These are phyloP conservation scores for Paedocypris micromegethes DNA, from an alignment of 2,797 vertebrate genomes.

Conservation along the genomic window DNA sequence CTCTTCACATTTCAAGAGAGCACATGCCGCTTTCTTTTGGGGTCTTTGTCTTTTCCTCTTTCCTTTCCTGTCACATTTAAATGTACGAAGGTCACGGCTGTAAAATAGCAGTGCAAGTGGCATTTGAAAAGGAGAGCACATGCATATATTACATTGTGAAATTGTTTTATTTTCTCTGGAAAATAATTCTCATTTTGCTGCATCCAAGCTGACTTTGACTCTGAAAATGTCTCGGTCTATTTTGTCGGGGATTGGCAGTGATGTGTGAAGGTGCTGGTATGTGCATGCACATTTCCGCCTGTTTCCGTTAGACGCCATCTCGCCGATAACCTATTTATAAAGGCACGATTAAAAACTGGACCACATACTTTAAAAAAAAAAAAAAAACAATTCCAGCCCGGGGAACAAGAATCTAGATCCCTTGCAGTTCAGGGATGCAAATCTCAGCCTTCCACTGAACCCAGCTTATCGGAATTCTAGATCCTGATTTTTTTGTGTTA, in stretches of 20 bases:
- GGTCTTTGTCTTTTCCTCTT: neutral
- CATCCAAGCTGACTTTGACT: too few species aligned
- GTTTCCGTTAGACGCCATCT: neutral
- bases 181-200: too few species aligned
- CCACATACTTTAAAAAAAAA: slow-evolving; percentile 3
- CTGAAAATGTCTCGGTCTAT: too few species aligned
- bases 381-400: neutral
- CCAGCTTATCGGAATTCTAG: slow-evolving; percentile 32
- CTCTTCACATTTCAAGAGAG: slow-evolving; percentile 3
- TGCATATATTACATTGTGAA: too few species aligned
- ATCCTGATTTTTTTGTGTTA: slow-evolving; percentile 26
- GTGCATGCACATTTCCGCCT: neutral
- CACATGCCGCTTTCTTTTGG: slow-evolving; percentile 4
- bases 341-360: neutral
- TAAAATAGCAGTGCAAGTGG: slow-evolving; percentile 1
- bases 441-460: slow-evolving; percentile 15
- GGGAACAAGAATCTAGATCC: slow-evolving; percentile 5
- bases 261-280: too few species aligned
- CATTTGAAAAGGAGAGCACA: neutral
- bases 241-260: too few species aligned
- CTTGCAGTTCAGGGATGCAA: neutral
- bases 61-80: slow-evolving; percentile 6
- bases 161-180: too few species aligned
- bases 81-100: neutral
- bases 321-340: slow-evolving; percentile 12